Base-by-base conservation (phyloP, 2,888 invertebrate genomes). In the Acanthococcus lagerstroemiae region DNA sequence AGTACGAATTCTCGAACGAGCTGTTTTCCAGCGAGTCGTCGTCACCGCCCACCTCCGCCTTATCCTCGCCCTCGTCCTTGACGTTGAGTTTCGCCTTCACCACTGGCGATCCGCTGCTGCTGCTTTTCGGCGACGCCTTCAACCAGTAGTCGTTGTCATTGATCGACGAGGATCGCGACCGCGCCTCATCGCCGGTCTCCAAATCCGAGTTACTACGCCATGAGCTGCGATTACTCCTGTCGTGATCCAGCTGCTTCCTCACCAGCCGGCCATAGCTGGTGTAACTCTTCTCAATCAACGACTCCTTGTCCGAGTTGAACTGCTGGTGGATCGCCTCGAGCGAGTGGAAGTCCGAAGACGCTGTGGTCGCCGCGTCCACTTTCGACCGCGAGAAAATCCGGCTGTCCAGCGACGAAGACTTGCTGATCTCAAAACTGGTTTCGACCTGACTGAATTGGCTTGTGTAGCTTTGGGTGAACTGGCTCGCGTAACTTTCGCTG, bases 1-100 rank as follows among this genome's bases (percentile, higher is more conserved):
- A 67, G 56, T 67, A 69, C 44, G 68, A 61, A 54, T 68, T 69
- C 12, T 69, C 69, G 37, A 55, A 67, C 22, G 55, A 65, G n/a
- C 69, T 68, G 50, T 61, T 69, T n/a, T 67, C 67, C 30, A 69
- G 61, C 7, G 69, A 69, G 48, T 66, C 66, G 52, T 56, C 56
- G 37, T 66, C 66, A 19, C 63, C 66, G 37, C 21, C 25, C 15
- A 26, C 25, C 48, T 55, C 37, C 24, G 26, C 26, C 37, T 22
- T 45, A 19, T 54, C 60, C 4, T 37, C 50, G 17, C 19, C 57
- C 12, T 22, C 22, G 9, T 2, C 25, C 21, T 52, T 50, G 24
- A 12, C 22, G 15, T 52, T 54, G 3, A n/a, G 19, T 52, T 63
- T 63, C 6, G 63, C 6, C 27, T 37, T 63, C 22, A 21, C 4